Percentiles rank a stretch among this genome's conserved stretches.
These are phyloP conservation scores for Cryptus viduatorius DNA, from an alignment of 2,888 invertebrate genomes.

Conservation along the genomic window DNA sequence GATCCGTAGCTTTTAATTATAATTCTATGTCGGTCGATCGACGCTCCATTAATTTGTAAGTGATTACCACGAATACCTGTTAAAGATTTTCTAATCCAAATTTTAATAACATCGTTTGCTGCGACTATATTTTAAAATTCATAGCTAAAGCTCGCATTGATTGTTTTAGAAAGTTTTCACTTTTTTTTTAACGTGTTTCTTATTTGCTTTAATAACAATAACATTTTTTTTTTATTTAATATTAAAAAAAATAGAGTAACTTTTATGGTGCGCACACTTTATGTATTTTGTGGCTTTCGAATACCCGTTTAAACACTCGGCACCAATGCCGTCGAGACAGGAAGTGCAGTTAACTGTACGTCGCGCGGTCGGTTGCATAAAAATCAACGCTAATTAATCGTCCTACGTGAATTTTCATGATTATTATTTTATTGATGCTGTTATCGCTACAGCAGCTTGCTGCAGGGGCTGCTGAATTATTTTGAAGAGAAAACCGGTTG, in stretches of 20 bases:
- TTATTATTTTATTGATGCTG: not conserved
- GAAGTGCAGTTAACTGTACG: constrained; percentile 68
- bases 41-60: constrained; percentile 30
- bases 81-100: not conserved
- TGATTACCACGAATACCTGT: not conserved
- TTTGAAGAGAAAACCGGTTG: constrained; percentile 49
- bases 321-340: constrained; percentile 53
- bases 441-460: not conserved
- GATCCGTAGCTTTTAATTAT: constrained; percentile 6
- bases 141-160: no score
- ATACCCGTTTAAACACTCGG: constrained; percentile 32
- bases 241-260: not conserved
- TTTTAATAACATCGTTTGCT: no score
- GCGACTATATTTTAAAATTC: no score
- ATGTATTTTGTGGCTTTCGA: constrained; percentile 23
- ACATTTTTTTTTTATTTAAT: not conserved
- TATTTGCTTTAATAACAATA: not conserved
- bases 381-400: constrained; percentile 22
- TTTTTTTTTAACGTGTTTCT: no score
- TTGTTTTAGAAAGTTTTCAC: no score
- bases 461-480: not conserved
- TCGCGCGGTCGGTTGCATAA: constrained; percentile 41
- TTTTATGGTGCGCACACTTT: not conserved
- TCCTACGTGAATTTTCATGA: not conserved
- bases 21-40: not conserved